Conservation (phyloP, 2,113 vertebrate species). For the Cheirogaleus medius region DNA sequence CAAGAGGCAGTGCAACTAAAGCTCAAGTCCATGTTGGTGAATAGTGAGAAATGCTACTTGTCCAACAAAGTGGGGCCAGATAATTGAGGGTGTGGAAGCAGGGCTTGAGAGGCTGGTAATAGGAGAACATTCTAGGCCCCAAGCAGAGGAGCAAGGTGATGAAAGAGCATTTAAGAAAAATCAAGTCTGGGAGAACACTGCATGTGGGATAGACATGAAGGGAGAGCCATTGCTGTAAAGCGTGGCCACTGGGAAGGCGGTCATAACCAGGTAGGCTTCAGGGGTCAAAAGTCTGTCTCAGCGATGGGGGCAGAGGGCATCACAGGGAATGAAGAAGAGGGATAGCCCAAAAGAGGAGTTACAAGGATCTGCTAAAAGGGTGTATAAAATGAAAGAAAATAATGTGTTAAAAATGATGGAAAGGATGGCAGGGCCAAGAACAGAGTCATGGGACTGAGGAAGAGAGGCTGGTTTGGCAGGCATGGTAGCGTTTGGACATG, state of each 20-base stretch:
- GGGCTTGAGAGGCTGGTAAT: not conserved
- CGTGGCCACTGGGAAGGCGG: not conserved
- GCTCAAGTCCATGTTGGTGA: not conserved
- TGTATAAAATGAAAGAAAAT: constrained; percentile 9
- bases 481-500: not conserved
- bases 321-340: not conserved
- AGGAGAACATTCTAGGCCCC: not conserved
- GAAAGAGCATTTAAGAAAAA: not conserved
- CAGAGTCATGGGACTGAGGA: not conserved
- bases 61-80: not conserved
- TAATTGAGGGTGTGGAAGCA: not conserved
- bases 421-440: not conserved
- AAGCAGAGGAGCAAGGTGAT: not conserved
- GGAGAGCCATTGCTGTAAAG: not conserved
- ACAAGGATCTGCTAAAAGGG: not conserved
- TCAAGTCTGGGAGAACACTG: not conserved
- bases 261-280: not conserved
- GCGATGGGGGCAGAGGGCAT: not conserved
- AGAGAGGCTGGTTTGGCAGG: not conserved
- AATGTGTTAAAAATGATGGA: not conserved
- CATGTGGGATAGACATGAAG: not conserved
- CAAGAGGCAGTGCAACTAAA: not conserved
- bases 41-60: not conserved
- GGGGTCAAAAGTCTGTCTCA: not conserved
- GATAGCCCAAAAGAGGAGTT: not conserved